Percentiles rank a stretch among this genome's conserved stretches.
phyloP scores from a whole-genome alignment of 2,888 invertebrate genomes.

The Bellardia pandia region DNA sequence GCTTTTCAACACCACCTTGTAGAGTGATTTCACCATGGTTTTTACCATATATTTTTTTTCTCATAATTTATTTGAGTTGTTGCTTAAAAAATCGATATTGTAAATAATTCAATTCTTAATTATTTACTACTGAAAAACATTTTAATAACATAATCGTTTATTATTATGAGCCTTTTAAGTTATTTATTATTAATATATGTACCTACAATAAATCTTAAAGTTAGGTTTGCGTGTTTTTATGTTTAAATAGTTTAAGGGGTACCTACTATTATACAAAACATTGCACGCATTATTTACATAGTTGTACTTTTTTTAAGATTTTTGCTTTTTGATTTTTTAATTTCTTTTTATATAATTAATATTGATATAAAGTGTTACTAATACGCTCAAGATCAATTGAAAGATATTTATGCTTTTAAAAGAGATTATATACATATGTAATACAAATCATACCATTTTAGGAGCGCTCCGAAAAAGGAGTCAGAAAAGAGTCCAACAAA shows the following conservation, averaged over 20 bases:
- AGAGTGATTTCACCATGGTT: no score
- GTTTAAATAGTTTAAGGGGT: not conserved
- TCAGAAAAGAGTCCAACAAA: no score
- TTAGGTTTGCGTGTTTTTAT: conserved; percentile 4
- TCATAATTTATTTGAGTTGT: conserved; percentile 4
- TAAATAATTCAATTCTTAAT: conserved; percentile 33
- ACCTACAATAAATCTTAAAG: not conserved
- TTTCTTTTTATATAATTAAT: no score
- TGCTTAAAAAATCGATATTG: conserved; percentile 21
- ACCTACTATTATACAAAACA: not conserved
- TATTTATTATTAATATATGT: conserved; percentile 7
- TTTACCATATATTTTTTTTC: conserved; percentile 24
- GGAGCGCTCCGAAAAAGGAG: no score
- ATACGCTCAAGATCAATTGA: no score
- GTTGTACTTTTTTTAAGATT: not conserved
- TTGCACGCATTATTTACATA: not conserved
- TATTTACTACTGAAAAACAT: not conserved
- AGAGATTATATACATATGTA: no score
- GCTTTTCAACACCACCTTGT: no score
- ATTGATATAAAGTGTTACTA: no score
- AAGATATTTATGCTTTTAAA: no score
- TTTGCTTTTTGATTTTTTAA: no score
- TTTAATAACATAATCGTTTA: not conserved
- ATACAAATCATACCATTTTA: no score
- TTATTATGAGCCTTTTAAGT: not conserved